Evolutionary conservation across 2,113 vertebrate species (phyloP), one percentile per base, ranked within the genome.

Genomic region (Dipodomys spectabilis): DNA sequence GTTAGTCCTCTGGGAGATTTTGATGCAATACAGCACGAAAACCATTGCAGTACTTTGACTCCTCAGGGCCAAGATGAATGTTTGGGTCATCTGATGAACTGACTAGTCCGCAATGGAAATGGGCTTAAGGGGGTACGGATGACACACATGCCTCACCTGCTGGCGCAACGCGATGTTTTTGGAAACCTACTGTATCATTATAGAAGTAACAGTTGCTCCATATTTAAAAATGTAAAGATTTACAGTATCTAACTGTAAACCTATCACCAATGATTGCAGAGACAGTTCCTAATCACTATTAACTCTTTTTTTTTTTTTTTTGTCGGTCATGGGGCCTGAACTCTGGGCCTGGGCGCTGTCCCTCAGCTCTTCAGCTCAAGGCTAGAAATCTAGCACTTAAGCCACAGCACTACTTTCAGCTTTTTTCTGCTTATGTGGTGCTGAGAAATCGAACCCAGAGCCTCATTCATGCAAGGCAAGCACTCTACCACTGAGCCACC

Each of bases 211-310:
- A 53, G 20, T 28, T 86, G 28, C 20, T 88, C 28, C 25, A 35
- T 39, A 57, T 81, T 86, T 73, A 71, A 85, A 84, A 73, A 20
- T 60, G 68, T 49, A 90, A 81, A 25, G 20, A 30, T 35, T 35
- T 22, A 57, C 44, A 62, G 27, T 62, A 19, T 57, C 67, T 71
- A 91, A 82, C 67, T 73, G 22, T 75, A 84, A 86, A 87, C 82
- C 39, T 79, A 60, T 80, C 57, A 28, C 20, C 81, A 89, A 81
- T 87, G 75, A 49, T 28, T 92, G n/a, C 20, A 60, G 84, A 90
- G 35, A 69, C 84, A 35, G 81, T 19, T 85, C 53, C 74, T 75
- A 35, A 91, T 84, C 57, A 27, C n/a, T 19, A 18, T 69, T 94
- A 95, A 75, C 5, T 11, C 5, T 11, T 49, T 49, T 49, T 49